Conservation (phyloP, 2,113 vertebrate species). For the Oreochromis aureus region DNA sequence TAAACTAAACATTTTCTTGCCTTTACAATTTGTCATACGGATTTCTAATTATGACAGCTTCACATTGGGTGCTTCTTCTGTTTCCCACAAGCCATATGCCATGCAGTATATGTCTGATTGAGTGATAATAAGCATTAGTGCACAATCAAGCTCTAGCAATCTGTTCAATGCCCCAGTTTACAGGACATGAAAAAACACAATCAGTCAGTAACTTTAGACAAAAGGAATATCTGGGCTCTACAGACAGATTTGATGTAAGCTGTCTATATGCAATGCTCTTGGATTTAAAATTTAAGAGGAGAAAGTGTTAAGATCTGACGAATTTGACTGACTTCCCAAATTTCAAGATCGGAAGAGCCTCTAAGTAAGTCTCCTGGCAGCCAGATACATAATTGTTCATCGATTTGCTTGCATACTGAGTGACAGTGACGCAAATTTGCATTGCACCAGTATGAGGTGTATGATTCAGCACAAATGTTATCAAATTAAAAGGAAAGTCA, state of each 20-base stretch:
- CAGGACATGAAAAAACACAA: background rate
- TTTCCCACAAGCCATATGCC: background rate
- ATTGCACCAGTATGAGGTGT: background rate
- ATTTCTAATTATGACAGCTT: background rate
- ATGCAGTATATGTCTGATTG: background rate
- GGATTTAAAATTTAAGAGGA: background rate
- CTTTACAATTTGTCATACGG: background rate
- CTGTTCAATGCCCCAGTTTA: background rate
- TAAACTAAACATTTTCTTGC: background rate
- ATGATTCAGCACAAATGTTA: background rate
- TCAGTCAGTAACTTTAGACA: background rate
- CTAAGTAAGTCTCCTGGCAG: background rate
- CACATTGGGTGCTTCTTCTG: background rate
- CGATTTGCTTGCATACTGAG: background rate
- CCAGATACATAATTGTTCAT: background rate
- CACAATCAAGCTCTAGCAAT: background rate
- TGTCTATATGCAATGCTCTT: background rate
- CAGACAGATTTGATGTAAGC: background rate
- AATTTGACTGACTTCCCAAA: background rate
- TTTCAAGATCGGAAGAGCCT: background rate
- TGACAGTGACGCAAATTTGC: background rate
- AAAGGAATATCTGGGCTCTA: background rate
- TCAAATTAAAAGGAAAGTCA: background rate
- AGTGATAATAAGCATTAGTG: background rate
- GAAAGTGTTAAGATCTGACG: background rate